Conservation (phyloP, 2,888 invertebrate genomes). For the Acrocyrtus sp. region DNA sequence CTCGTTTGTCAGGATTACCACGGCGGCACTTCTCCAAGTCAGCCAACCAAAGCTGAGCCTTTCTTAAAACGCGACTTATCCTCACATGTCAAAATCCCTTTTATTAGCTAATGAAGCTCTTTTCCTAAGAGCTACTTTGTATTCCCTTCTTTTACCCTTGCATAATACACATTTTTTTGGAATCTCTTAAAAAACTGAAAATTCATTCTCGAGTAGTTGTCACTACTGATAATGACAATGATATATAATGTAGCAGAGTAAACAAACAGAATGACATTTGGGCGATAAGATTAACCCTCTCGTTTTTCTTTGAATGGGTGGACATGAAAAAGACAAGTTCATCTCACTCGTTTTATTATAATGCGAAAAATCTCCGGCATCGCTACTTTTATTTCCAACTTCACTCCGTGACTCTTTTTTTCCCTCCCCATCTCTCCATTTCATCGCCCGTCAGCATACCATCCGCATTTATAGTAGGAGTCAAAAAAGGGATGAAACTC, state of each 20-base stretch:
- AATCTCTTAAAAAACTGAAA: no score
- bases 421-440: constrained; percentile 4
- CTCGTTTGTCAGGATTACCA: constrained; percentile 54
- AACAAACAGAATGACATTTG: background rate
- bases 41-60: constrained; percentile 47
- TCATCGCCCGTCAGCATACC: background rate
- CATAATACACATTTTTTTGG: no score
- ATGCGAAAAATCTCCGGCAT: constrained; percentile 9
- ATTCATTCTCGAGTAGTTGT: no score
- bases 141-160: no score
- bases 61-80: constrained; percentile 53
- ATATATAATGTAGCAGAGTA: background rate
- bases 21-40: constrained; percentile 35
- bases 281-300: background rate
- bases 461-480: background rate
- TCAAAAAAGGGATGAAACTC: background rate
- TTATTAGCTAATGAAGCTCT: no score
- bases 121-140: no score
- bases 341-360: constrained; percentile 4
- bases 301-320: background rate
- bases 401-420: background rate
- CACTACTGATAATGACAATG: background rate
- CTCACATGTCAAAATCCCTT: no score
- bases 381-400: background rate
- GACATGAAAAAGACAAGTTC: background rate